These are phyloP conservation scores for Drosophila leontia DNA, from an alignment of 1,140 invertebrate species.

Conservation along the genomic window DNA sequence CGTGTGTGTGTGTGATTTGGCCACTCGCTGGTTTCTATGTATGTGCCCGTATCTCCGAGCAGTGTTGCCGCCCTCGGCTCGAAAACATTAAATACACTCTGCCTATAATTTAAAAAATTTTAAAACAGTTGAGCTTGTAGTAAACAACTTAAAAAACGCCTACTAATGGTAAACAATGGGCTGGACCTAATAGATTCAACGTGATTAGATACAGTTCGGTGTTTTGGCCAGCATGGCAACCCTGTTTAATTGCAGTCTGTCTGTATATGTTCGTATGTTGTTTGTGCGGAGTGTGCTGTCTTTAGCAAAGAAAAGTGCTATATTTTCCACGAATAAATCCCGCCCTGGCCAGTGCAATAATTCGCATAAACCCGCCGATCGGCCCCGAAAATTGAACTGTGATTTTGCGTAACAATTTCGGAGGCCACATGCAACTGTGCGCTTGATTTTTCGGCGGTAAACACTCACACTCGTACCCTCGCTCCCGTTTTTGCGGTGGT, in stretches of 20 bases:
- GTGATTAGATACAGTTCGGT: not conserved
- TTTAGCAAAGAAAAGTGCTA: conserved; percentile 43
- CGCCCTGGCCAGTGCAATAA: not conserved
- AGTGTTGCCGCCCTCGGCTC: conserved; percentile 40
- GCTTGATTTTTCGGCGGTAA: conserved; percentile 83
- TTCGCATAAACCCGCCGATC: not conserved
- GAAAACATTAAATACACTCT: conserved; percentile 19
- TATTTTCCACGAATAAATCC: conserved; percentile 17
- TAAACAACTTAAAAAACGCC: not conserved
- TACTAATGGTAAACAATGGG: not conserved
- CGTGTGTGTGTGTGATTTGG: conserved; percentile 52
- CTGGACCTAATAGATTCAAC: not conserved
- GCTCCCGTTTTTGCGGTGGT: conserved; percentile 61
- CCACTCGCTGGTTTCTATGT: conserved; percentile 62
- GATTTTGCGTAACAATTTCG: conserved; percentile 73
- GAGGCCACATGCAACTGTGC: conserved; percentile 79
- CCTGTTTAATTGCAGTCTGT: conserved; percentile 81
- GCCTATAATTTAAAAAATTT: conserved; percentile 1
- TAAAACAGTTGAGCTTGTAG: too few species aligned
- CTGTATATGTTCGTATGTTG: conserved; percentile 78
- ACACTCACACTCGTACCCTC: conserved; percentile 79
- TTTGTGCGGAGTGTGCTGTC: conserved; percentile 76
- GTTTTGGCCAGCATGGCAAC: conserved; percentile 57
- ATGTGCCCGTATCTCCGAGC: conserved; percentile 69
- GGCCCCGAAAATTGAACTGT: conserved; percentile 19